Evolutionary conservation across 92 coral and sea anemone species (phyloP).

Genomic region (Epizoanthus illoricatus): DNA sequence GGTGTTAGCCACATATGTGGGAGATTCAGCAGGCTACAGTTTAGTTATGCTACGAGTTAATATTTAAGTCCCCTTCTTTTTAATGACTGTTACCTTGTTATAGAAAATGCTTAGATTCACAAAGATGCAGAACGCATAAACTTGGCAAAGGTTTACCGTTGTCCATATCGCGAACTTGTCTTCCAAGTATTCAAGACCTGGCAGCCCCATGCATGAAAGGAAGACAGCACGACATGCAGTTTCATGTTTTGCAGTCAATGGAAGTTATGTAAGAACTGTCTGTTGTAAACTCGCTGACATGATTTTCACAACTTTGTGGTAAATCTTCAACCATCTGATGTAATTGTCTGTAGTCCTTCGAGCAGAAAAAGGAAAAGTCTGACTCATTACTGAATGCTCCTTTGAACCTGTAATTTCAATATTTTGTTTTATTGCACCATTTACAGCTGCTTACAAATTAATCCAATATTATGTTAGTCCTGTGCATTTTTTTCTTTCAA

Average conservation of each 20-base stretch:
- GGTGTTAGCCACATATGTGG: slow-evolving; percentile 33
- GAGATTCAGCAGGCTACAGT: slow-evolving; percentile 39
- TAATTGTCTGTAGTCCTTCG: too few relatives aligned
- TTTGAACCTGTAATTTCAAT: too few relatives aligned
- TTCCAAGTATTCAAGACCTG: slow-evolving; percentile 5
- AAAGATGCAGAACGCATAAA: slow-evolving; percentile 38
- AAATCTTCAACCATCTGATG: too few relatives aligned
- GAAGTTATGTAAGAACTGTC: neutral
- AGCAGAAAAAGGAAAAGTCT: too few relatives aligned
- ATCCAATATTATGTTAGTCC: too few relatives aligned
- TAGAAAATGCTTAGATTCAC: slow-evolving; percentile 57
- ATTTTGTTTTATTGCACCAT: too few relatives aligned
- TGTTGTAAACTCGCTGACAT: too few relatives aligned
- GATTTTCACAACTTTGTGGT: neutral
- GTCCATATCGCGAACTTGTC: slow-evolving; percentile 12
- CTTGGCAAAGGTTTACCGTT: slow-evolving; percentile 29
- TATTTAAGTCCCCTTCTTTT: slow-evolving; percentile 26
- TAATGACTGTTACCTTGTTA: slow-evolving; percentile 46
- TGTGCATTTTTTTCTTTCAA: too few relatives aligned
- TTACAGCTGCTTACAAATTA: too few relatives aligned
- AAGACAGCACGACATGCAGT: too few relatives aligned
- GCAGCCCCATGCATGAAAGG: too few relatives aligned
- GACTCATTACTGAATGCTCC: too few relatives aligned
- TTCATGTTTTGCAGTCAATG: neutral
- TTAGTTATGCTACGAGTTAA: neutral